Percentiles rank a stretch among this genome's conserved stretches.
Conservation (phyloP, 23 tunicate species). For the Trididemnum miniatum region DNA sequence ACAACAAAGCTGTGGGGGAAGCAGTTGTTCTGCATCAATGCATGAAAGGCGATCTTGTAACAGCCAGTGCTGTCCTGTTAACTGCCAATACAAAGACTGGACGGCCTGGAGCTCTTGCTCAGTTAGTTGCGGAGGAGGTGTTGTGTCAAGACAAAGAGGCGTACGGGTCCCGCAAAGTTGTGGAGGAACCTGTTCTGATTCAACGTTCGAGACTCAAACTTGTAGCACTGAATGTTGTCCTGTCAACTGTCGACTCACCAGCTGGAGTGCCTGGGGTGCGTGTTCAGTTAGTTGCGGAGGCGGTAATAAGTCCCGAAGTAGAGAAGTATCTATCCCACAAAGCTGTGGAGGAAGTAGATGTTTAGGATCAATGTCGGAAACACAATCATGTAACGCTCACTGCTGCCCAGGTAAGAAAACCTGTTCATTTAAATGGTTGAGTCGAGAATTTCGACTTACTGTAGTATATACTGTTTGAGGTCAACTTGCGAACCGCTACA, state of each 20-base stretch:
- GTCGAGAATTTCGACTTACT: too few relatives aligned
- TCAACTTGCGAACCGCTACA: too few relatives aligned
- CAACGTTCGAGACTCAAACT: neutral
- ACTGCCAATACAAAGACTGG: neutral
- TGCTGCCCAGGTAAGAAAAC: neutral
- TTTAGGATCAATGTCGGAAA: neutral
- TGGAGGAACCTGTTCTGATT: neutral
- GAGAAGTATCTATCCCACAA: neutral
- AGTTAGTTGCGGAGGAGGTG: neutral
- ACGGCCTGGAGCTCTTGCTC: neutral
- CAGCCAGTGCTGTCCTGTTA: neutral
- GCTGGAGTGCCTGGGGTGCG: neutral
- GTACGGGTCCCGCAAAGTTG: neutral
- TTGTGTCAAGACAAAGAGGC: neutral
- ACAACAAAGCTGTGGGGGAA: neutral
- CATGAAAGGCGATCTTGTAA: neutral
- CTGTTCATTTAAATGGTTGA: too few relatives aligned
- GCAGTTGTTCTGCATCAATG: neutral
- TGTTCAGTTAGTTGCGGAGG: neutral
- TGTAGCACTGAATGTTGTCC: neutral
- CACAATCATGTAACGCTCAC: neutral
- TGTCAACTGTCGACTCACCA: neutral
- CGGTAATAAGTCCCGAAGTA: neutral
- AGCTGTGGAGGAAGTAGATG: neutral
- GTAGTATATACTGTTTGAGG: too few relatives aligned